Percentiles rank a stretch among this genome's conserved stretches.
These are phyloP conservation scores for Heterodera filipjevi DNA, from an alignment of 2,888 invertebrate species.

Conservation along the genomic window DNA sequence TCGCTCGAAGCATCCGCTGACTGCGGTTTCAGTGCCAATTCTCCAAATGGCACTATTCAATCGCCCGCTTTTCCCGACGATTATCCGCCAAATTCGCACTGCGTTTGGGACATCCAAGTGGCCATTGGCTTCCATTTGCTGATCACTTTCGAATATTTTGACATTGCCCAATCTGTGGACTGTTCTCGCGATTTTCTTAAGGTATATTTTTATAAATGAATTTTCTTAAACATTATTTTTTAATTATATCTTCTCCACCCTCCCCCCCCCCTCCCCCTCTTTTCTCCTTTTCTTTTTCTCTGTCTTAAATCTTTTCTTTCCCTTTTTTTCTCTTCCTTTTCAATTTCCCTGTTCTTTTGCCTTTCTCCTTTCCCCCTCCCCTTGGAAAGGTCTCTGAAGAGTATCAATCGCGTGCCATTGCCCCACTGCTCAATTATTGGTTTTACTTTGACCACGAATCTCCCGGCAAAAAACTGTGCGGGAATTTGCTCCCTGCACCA, in stretches of 20 bases:
- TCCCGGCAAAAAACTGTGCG: conserved; percentile 43
- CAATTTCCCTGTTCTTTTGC: not conserved
- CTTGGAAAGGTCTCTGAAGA: conserved; percentile 53
- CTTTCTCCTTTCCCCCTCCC: not conserved
- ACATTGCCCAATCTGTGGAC: conserved; percentile 48
- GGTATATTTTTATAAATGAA: conserved; percentile 17
- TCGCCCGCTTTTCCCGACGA: conserved; percentile 49
- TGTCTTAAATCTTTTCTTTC: too few relatives aligned
- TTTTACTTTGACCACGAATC: conserved; percentile 61
- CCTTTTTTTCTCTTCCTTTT: not conserved
- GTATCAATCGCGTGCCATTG: conserved; percentile 53
- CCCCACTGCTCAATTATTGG: conserved; percentile 56
- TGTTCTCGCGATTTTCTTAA: conserved; percentile 51
- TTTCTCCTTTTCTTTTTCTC: too few relatives aligned
- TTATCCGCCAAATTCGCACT: conserved; percentile 53
- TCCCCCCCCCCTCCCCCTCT: too few relatives aligned
- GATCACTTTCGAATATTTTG: conserved; percentile 50
- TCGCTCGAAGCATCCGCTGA: not conserved
- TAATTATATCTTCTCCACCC: too few relatives aligned
- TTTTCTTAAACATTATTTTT: not conserved
- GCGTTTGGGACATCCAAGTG: conserved; percentile 58
- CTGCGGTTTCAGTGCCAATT: conserved; percentile 55
- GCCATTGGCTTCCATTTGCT: conserved; percentile 56
- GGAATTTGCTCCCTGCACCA: conserved; percentile 46
- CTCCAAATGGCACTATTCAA: conserved; percentile 48